A percentile compares a stretch with the other conserved stretches of the same genome.
Conservation (phyloP, 1,140 invertebrate species). For the Drosophila pandora region DNA sequence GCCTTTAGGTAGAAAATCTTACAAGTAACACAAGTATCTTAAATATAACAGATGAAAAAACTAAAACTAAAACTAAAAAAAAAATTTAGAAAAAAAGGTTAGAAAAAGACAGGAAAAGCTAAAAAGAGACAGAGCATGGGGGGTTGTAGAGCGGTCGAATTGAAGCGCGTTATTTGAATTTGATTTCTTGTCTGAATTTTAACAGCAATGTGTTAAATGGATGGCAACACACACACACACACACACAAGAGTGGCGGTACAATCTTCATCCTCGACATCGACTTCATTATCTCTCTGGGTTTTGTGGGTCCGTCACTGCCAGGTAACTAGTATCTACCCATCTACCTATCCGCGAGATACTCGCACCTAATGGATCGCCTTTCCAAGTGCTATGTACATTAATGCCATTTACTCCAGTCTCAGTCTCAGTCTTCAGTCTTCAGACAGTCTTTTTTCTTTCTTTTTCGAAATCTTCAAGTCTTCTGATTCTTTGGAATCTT, state of each 20-base stretch:
- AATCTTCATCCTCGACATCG: conserved; percentile 18
- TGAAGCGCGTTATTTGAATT: conserved; percentile 81
- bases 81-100: not conserved
- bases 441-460: not conserved
- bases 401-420: conserved; percentile 17
- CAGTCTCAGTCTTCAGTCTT: not conserved
- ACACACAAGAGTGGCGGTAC: conserved; percentile 38
- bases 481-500: conserved; percentile 10
- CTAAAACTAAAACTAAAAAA: not conserved
- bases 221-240: conserved; percentile 60
- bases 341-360: conserved; percentile 6
- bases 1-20: too few species aligned
- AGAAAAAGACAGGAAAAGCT: not conserved
- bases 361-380: conserved; percentile 26
- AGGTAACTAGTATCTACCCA: conserved; percentile 55
- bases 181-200: conserved; percentile 81
- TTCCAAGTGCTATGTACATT: conserved; percentile 63
- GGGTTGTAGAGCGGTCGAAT: conserved; percentile 47
- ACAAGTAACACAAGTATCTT: not conserved
- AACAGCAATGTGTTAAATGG: conserved; percentile 80
- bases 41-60: conserved; percentile 24
- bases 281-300: not conserved
- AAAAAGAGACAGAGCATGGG: not conserved
- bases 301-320: conserved; percentile 41
- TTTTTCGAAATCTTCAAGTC: not conserved